Evolutionary conservation across 2,888 invertebrate species (phyloP).

Genomic region (Andrena bicolor): DNA sequence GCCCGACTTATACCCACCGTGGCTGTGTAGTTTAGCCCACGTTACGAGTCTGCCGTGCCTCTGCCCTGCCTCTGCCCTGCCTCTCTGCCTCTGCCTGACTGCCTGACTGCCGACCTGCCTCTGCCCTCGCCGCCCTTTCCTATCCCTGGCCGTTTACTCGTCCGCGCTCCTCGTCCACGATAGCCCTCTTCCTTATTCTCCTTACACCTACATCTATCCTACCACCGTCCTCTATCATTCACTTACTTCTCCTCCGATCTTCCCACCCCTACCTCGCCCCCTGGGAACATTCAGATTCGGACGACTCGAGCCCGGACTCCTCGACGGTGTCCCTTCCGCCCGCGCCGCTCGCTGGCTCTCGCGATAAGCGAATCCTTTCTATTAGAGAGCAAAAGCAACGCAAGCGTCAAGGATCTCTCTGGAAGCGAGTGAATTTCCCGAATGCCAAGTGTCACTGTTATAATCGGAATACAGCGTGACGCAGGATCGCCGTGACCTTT

Average conservation of each 20-base stretch:
- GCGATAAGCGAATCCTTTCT: constrained; percentile 23
- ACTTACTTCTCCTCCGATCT: constrained; percentile 3
- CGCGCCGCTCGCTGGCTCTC: constrained; percentile 14
- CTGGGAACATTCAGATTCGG: constrained; percentile 5
- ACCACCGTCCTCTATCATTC: constrained; percentile 10
- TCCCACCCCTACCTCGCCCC: background rate
- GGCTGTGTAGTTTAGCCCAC: constrained; percentile 83
- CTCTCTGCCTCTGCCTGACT: constrained; percentile 57
- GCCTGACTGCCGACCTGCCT: constrained; percentile 64
- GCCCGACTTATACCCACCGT: constrained; percentile 84
- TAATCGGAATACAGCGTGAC: background rate
- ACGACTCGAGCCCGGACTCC: constrained; percentile 18
- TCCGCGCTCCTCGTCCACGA: constrained; percentile 71
- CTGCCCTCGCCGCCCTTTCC: constrained; percentile 46
- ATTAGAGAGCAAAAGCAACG: constrained; percentile 11
- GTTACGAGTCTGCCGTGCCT: constrained; percentile 78
- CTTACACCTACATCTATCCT: constrained; percentile 47
- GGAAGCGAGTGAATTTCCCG: background rate
- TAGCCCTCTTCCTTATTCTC: constrained; percentile 61
- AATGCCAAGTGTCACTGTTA: background rate
- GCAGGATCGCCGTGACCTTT: constrained; percentile 8
- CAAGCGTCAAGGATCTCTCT: background rate
- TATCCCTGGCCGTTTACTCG: constrained; percentile 80
- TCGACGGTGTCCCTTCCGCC: constrained; percentile 15
- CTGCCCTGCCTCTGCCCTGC: constrained; percentile 65